Base-by-base conservation (phyloP, 23 tunicate species). In the Ciona savignyi region DNA sequence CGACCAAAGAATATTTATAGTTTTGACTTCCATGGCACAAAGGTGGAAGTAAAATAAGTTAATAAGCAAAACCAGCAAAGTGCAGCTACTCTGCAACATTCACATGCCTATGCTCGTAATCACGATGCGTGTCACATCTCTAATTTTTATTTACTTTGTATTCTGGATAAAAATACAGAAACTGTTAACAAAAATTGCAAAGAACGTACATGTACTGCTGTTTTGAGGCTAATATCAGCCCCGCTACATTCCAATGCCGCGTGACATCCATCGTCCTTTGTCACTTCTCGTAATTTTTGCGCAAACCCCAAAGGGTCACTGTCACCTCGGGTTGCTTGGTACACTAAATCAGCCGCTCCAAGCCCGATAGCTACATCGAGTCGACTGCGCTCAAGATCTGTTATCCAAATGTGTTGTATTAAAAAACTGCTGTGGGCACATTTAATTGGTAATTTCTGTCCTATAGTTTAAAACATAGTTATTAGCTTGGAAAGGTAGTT, bases 161-260 rank as follows among this genome's bases (percentile, higher is more conserved):
- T n/a, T n/a, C n/a, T n/a, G n/a, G n/a, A n/a, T n/a, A n/a, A n/a
- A n/a, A n/a, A n/a, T n/a, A n/a, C n/a, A n/a, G n/a, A n/a, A n/a
- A n/a, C n/a, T n/a, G n/a, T n/a, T n/a, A n/a, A n/a, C n/a, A n/a
- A n/a, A n/a, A 20, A 11, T 15, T 23, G 61, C 11, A 20, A 60
- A 9, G 25, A 9, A 60, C 89, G 63, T 27, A 91, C 97, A 29
- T 91, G 83, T 33, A 91, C 70, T 35, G 88, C 97, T 11, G 83
- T 76, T 61, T 76, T 34, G 0, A 91, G 77, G 27, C 91, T 84
- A 32, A 66, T 91, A 35, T 91, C 97, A 65, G 91, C 97, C 30
- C 97, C 97, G 68, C 97, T 91, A 80, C 97, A 91, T 71, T 91
- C 97, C 21, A 91, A 32, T 6, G 86, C 83, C 0, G 82, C 79